Conservation (phyloP, 1,140 invertebrate species). For the Leptopilina boulardi region DNA sequence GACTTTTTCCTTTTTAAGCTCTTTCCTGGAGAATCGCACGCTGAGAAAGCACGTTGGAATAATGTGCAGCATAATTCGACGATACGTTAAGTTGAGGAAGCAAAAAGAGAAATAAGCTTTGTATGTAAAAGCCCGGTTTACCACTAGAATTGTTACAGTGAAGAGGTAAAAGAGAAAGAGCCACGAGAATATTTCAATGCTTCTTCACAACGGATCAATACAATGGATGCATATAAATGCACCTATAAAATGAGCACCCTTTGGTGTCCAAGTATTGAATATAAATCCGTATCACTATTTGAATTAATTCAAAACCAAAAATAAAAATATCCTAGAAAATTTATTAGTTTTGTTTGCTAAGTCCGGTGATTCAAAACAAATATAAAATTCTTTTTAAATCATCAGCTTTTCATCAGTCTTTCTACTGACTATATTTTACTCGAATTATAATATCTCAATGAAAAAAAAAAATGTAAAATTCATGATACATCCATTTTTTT, state of each 20-base stretch:
- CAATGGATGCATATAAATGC: slow-evolving; percentile 25
- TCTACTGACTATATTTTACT: too few species aligned
- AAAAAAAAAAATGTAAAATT: too few species aligned
- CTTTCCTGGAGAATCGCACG: neutral
- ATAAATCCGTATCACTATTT: neutral
- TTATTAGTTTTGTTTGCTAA: too few species aligned
- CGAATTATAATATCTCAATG: too few species aligned
- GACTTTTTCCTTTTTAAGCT: neutral
- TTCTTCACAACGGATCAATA: slow-evolving; percentile 33
- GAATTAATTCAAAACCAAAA: neutral
- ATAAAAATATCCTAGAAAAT: slow-evolving; percentile 4
- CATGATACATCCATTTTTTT: neutral
- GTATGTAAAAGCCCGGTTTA: slow-evolving; percentile 40
- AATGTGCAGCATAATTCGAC: slow-evolving; percentile 45
- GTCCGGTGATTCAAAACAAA: too few species aligned
- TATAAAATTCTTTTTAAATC: too few species aligned
- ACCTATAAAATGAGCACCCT: slow-evolving; percentile 14
- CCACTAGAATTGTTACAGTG: slow-evolving; percentile 13
- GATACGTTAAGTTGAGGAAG: slow-evolving; percentile 37
- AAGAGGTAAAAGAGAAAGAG: neutral
- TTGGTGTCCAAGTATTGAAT: slow-evolving; percentile 9
- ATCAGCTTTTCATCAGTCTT: too few species aligned
- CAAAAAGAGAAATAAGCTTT: slow-evolving; percentile 38
- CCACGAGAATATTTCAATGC: slow-evolving; percentile 33
- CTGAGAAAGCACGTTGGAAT: neutral